phyloP scores from a whole-genome alignment of 1,140 invertebrate genomes.

The Epicauta chinensis region DNA sequence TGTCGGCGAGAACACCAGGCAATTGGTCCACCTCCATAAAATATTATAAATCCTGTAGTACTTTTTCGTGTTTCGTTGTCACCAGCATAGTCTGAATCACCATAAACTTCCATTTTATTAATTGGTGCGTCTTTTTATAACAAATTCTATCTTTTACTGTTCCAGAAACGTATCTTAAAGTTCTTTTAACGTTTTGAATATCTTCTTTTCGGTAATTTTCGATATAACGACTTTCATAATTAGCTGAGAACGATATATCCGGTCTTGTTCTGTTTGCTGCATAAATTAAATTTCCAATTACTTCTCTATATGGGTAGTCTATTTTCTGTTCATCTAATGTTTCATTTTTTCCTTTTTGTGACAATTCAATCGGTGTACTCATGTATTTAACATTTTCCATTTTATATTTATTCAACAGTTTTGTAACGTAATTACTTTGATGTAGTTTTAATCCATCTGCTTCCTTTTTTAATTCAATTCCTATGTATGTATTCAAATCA shows the following conservation, averaged over 20 bases:
- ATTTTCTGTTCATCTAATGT: not conserved
- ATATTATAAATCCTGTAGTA: not conserved
- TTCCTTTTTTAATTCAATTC: not conserved
- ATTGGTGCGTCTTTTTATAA: too few relatives aligned
- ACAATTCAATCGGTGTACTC: not conserved
- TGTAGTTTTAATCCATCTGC: not conserved
- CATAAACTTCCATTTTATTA: not conserved
- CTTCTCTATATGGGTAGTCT: conserved; percentile 33
- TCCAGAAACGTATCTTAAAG: conserved; percentile 4
- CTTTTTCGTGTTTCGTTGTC: not conserved
- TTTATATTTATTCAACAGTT: not conserved
- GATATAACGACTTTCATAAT: not conserved
- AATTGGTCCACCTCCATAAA: not conserved
- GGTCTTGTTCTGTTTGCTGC: conserved; percentile 36
- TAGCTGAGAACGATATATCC: conserved; percentile 39
- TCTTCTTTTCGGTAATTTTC: conserved; percentile 1
- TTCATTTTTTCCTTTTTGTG: not conserved
- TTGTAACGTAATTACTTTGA: not conserved
- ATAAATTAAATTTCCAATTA: conserved; percentile 40
- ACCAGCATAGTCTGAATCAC: not conserved
- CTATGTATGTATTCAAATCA: too few relatives aligned
- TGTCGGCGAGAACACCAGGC: not conserved
- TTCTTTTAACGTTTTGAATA: too few relatives aligned
- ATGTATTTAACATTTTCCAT: not conserved
- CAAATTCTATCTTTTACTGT: not conserved